Evolutionary conservation across 2,888 invertebrate species (phyloP).

Genomic region (Phoenoteleia sp.): DNA sequence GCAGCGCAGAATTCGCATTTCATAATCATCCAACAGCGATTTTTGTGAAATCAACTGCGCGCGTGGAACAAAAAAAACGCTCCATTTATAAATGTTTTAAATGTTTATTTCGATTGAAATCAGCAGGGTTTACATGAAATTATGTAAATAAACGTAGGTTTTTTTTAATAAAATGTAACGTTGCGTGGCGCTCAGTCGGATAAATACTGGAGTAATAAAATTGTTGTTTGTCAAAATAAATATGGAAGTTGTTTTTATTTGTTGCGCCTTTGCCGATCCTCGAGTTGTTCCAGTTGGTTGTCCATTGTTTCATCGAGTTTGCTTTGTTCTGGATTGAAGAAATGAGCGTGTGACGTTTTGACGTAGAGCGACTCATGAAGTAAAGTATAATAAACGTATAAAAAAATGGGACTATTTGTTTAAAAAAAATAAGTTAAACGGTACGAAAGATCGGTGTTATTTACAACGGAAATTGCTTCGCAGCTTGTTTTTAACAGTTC

Average conservation of each 20-base stretch:
- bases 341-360: constrained; percentile 20
- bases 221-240: constrained; percentile 8
- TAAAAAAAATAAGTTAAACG: constrained; percentile 59
- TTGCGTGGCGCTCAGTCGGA: constrained; percentile 40
- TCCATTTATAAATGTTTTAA: constrained; percentile 56
- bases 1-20: too few relatives aligned
- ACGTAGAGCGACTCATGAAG: constrained; percentile 21
- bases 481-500: constrained; percentile 62
- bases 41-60: too few relatives aligned
- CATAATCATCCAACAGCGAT: too few relatives aligned
- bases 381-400: constrained; percentile 54
- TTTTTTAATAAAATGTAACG: constrained; percentile 57
- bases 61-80: not conserved
- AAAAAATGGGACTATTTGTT: constrained; percentile 41
- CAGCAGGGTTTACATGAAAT: constrained; percentile 46
- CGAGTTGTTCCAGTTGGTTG: not conserved
- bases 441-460: constrained; percentile 59
- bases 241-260: constrained; percentile 34
- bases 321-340: not conserved
- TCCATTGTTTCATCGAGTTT: not conserved
- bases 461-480: constrained; percentile 63
- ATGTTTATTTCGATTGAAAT: constrained; percentile 65
- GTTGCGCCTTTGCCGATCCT: not conserved
- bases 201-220: constrained; percentile 53
- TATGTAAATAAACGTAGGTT: constrained; percentile 50